Base-by-base conservation (phyloP, 1,140 invertebrate genomes). In the Oryzaephilus surinamensis region DNA sequence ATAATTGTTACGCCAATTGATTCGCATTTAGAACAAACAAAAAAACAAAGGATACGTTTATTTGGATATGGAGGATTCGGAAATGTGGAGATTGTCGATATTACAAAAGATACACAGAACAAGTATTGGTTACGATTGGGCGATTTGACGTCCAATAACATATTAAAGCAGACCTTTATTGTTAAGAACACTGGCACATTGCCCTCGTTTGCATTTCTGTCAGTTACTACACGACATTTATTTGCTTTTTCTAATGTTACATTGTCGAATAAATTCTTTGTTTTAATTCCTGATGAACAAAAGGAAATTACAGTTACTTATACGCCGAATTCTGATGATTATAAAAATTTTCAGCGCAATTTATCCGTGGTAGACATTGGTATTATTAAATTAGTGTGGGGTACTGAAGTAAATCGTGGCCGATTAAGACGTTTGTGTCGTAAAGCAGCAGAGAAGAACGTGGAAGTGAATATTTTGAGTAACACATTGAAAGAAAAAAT, bases 31-130 rank as follows among this genome's bases (percentile, higher is more conserved):
- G 50, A 60, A 21, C 57, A 57, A 28, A 37, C 48, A 0, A 57
- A 50, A 38, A 52, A 62, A 35, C 54, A 51, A 47, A 49, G 45
- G 34, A 26, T 51, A 56, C 60, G 54, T 26, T 51, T 72, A 11
- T 67, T 57, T 45, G 70, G 69, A 11, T 69, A 70, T 43, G 69
- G 70, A 10, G 70, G 70, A 7, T 58, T 48, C 36, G 52, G 57
- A 14, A 66, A 60, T 52, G 45, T 69, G 2, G 61, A 67, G 37
- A 61, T 71, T 26, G 54, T 52, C 4, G 59, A 66, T 50, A 57
- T 62, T 4, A 55, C 61, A 17, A 66, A 67, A 55, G 68, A 70
- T 33, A 62, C 62, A n/a, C 60, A 54, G 14, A 64, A 61, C 18
- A 66, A 65, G 53, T 60, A 64, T 50, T 69, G 66, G 66, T 45